Conservation (phyloP, 1,140 invertebrate genomes). For the Drosophila sturtevanti region DNA sequence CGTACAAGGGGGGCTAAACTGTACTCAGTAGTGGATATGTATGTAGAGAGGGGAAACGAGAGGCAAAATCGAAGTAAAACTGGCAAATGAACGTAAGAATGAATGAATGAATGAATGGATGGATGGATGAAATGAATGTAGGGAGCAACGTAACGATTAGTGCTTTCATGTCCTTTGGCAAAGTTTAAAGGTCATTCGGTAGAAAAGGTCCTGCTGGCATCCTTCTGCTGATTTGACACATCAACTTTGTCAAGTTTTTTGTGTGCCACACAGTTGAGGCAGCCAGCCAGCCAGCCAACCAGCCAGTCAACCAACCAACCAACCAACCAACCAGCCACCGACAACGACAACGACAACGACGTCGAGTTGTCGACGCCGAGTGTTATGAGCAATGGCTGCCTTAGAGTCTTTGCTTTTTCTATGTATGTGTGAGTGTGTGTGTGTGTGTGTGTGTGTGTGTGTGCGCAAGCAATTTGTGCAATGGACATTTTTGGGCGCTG, state of each 20-base stretch:
- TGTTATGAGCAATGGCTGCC: constrained; percentile 71
- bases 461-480: constrained; percentile 75
- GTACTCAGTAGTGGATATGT: no score
- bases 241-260: constrained; percentile 80
- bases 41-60: constrained; percentile 12
- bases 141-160: constrained; percentile 82
- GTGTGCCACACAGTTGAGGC: constrained; percentile 42
- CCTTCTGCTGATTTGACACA: constrained; percentile 76
- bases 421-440: background rate
- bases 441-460: constrained; percentile 30
- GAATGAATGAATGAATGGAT: constrained; percentile 22
- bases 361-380: constrained; percentile 48
- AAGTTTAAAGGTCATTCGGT: constrained; percentile 80
- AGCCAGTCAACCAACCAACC: constrained; percentile 33
- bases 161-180: constrained; percentile 81
- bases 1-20: background rate
- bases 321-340: constrained; percentile 33
- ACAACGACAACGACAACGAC: constrained; percentile 6
- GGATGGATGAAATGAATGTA: constrained; percentile 66
- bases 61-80: constrained; percentile 72
- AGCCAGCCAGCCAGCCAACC: constrained; percentile 9
- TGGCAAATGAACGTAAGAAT: constrained; percentile 62
- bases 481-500: constrained; percentile 72
- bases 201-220: constrained; percentile 35
- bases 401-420: background rate